Base-by-base conservation (phyloP, 2,113 vertebrate species). In the Elephas maximus region DNA sequence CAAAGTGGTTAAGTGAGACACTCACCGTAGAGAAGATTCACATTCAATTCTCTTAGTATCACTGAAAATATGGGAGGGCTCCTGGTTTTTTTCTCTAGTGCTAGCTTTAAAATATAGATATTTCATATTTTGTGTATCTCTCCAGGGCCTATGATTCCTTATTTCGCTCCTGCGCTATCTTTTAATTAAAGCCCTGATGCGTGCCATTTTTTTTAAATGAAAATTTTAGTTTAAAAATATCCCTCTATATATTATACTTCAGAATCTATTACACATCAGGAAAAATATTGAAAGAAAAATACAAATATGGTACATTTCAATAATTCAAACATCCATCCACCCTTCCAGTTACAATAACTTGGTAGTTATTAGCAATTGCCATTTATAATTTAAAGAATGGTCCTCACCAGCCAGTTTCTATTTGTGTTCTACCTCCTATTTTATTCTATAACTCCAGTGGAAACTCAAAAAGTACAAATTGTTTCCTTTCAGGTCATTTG, bases 211-310 rank as follows among this genome's bases (percentile, higher is more conserved):
- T 82, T 91, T 33, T 33, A 93, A 90, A 88, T 51, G 15, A 93
- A 57, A 78, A 95, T 63, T 90, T 93, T 53, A 78, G 26, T 33
- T 94, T 69, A 51, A 91, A 91, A 96, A 33, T 44, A 84, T 8
- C 44, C 23, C 28, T 86, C 71, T 57, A 9, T 33, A 74, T 11
- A 28, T 82, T 94, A 95, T 83, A 65, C 24, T 93, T 63, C 5
- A 89, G 67, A 94, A 82, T 48, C 6, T 41, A 65, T 24, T 28
- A 21, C 60, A 37, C 60, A 37, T 81, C 63, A 73, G 45, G 44
- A 78, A 37, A 90, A 92, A 92, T 48, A 88, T 3, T 11, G 23
- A 63, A 93, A 69, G 71, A 89, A 82, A 95, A 81, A 81, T 84
- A 63, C 33, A 48, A 92, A 80, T 60, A 89, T 1, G 2, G 12